Conservation (phyloP, 1,140 invertebrate genomes). For the Drosophila fuyamai region DNA sequence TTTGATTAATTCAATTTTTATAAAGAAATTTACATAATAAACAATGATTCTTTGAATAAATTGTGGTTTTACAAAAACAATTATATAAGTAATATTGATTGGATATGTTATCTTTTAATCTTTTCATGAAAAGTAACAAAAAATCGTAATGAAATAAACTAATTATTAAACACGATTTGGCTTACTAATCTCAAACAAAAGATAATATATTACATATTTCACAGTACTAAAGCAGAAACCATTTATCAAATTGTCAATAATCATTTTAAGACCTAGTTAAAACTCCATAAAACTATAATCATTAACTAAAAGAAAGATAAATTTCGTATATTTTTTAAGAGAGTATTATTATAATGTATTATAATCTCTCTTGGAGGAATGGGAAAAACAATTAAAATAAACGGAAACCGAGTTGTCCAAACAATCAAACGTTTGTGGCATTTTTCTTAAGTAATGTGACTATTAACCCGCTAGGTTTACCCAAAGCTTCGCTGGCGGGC, state of each 20-base stretch:
- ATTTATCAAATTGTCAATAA: constrained; percentile 2
- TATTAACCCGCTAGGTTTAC: constrained; percentile 8
- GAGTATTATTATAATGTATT: background rate
- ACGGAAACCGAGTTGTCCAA: constrained; percentile 8
- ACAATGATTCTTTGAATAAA: no score
- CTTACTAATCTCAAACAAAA: background rate
- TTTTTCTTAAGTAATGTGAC: constrained; percentile 19
- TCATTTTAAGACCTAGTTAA: no score
- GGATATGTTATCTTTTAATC: no score
- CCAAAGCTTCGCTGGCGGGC: constrained; percentile 5
- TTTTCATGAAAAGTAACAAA: no score
- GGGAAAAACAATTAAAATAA: constrained; percentile 15
- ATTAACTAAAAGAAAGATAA: background rate
- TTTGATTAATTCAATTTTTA: background rate
- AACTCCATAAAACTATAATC: background rate
- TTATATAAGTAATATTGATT: no score
- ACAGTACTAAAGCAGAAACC: background rate
- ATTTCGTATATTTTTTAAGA: background rate
- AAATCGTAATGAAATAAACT: no score
- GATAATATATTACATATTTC: no score
- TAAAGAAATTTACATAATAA: no score
- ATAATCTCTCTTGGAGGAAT: background rate
- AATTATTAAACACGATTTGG: no score
- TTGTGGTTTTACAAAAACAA: no score
- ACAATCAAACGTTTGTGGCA: constrained; percentile 17